Evolutionary conservation across 2,113 vertebrate genomes (phyloP).

Genomic region (Coregonus clupeaformis): DNA sequence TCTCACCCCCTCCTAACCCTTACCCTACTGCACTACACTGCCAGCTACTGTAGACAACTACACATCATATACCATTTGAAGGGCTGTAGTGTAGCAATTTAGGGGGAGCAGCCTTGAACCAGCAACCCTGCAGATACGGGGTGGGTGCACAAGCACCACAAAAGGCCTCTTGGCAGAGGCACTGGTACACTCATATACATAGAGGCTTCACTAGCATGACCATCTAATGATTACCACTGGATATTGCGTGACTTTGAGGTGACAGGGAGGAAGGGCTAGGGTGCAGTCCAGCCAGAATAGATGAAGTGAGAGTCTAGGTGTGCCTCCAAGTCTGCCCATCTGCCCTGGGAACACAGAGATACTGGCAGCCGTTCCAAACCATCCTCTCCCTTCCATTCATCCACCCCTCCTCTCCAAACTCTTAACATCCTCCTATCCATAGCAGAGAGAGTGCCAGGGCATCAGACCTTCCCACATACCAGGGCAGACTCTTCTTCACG

Average conservation of each 20-base stretch:
- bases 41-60: background rate
- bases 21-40: background rate
- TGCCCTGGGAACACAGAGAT: background rate
- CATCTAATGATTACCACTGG: no score
- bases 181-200: no score
- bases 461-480: constrained; percentile 23
- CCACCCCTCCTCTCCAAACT: background rate
- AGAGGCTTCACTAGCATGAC: no score
- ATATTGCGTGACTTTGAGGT: background rate
- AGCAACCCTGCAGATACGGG: no score
- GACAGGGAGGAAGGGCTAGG: background rate
- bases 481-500: background rate
- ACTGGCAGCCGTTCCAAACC: background rate
- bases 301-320: constrained; percentile 58
- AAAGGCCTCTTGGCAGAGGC: background rate
- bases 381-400: background rate
- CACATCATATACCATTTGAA: background rate
- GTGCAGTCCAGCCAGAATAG: constrained; percentile 32
- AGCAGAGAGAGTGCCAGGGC: constrained; percentile 20
- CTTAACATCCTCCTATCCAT: constrained; percentile 8
- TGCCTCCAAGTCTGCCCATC: constrained; percentile 58
- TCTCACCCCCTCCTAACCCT: constrained; percentile 28
- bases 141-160: background rate
- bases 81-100: no score
- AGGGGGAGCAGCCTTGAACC: no score